Evolutionary conservation across 2,113 vertebrate species (phyloP).

Genomic region (Ictidomys tridecemlineatus): DNA sequence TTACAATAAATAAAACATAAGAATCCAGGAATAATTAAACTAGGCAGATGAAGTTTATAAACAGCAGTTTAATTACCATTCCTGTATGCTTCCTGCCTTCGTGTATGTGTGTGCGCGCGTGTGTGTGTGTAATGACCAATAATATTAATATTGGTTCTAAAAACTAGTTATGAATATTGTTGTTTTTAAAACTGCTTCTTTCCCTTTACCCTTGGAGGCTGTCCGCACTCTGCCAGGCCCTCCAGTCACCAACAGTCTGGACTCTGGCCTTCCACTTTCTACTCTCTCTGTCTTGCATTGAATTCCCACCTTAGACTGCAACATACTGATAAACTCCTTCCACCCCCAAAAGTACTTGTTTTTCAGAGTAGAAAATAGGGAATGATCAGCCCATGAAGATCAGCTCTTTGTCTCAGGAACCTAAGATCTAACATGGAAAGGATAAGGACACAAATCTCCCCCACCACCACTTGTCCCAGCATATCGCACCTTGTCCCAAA

Average conservation of each 20-base stretch:
- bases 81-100: not conserved
- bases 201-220: not conserved
- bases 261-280: not conserved
- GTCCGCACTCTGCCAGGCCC: not conserved
- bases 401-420: not conserved
- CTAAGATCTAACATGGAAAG: not conserved
- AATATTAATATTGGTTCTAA: no score
- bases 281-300: not conserved
- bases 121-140: no score
- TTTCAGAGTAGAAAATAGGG: not conserved
- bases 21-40: not conserved
- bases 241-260: not conserved
- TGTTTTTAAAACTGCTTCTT: not conserved
- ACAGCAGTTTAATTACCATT: not conserved
- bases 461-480: not conserved
- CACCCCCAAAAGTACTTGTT: not conserved
- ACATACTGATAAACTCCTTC: not conserved
- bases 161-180: no score
- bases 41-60: not conserved
- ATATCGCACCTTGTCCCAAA: not conserved
- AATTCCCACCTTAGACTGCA: not conserved
- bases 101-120: no score
- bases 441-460: not conserved
- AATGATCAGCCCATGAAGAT: not conserved
- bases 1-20: not conserved